Evolutionary conservation across 2,797 vertebrate species (phyloP).

Genomic region (Neomorphus geoffroyi): DNA sequence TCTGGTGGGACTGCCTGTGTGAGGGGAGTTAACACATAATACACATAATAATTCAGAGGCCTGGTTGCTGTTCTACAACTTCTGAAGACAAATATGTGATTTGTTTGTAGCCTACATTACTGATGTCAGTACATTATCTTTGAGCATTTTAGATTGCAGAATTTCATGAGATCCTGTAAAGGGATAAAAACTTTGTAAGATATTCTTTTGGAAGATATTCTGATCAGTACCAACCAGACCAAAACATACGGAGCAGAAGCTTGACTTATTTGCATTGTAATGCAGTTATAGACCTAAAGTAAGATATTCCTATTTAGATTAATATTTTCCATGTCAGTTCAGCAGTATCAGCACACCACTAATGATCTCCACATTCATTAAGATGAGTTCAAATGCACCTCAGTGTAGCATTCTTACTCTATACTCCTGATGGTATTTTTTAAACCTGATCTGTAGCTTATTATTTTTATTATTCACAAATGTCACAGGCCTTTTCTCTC

Average conservation of each 20-base stretch:
- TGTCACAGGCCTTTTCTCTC: slow-evolving; percentile 41
- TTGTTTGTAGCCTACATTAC: neutral
- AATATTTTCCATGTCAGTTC: slow-evolving; percentile 50
- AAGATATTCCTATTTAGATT: slow-evolving; percentile 61
- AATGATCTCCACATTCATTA: slow-evolving; percentile 64
- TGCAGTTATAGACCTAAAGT: neutral
- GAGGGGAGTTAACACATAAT: neutral
- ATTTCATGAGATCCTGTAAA: neutral
- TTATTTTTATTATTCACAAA: slow-evolving; percentile 69
- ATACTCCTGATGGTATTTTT: slow-evolving; percentile 20
- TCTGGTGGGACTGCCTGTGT: neutral
- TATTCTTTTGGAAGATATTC: neutral
- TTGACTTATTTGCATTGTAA: neutral
- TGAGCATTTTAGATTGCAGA: neutral
- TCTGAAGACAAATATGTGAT: neutral
- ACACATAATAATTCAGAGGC: neutral
- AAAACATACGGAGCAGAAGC: neutral
- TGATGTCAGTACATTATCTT: neutral
- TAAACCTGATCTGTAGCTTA: slow-evolving; percentile 34
- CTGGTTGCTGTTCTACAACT: neutral
- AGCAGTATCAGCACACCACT: slow-evolving; percentile 62
- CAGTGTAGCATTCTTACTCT: slow-evolving; percentile 7
- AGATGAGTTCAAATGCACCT: slow-evolving; percentile 51
- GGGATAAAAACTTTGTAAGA: neutral
- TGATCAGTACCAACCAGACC: neutral